Conservation (phyloP, 2,797 vertebrate genomes). For the Tinamus major region DNA sequence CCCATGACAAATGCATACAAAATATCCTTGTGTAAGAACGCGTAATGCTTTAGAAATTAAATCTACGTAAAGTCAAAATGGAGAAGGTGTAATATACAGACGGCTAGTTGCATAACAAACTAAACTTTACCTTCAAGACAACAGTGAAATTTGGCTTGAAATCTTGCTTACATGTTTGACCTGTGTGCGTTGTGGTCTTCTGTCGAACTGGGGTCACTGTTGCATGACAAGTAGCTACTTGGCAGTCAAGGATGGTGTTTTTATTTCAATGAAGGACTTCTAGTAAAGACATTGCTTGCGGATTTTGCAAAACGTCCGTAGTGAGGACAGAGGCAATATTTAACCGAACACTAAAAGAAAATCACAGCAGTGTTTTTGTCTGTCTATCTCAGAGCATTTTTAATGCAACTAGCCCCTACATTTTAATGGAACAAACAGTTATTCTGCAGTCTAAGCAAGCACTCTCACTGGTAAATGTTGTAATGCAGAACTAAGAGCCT, state of each 20-base stretch:
- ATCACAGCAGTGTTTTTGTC: slow-evolving; percentile 75
- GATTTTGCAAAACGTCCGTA: slow-evolving; percentile 45
- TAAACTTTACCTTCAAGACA: slow-evolving; percentile 79
- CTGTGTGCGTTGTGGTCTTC: slow-evolving; percentile 79
- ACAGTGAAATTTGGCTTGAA: slow-evolving; percentile 81
- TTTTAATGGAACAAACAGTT: slow-evolving; percentile 70
- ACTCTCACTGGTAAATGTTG: slow-evolving; percentile 69
- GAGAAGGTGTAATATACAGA: slow-evolving; percentile 83
- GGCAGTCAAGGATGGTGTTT: slow-evolving; percentile 78
- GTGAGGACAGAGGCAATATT: slow-evolving; percentile 77
- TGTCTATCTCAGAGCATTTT: slow-evolving; percentile 76
- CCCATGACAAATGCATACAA: slow-evolving; percentile 74
- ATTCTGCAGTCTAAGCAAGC: slow-evolving; percentile 78
- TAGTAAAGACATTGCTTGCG: slow-evolving; percentile 75
- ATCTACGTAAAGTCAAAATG: slow-evolving; percentile 86
- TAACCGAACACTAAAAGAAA: slow-evolving; percentile 72
- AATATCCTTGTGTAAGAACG: slow-evolving; percentile 64
- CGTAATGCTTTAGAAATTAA: slow-evolving; percentile 77
- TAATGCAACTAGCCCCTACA: slow-evolving; percentile 80
- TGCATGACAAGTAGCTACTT: slow-evolving; percentile 79
- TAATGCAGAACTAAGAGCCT: slow-evolving; percentile 78
- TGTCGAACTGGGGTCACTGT: slow-evolving; percentile 84
- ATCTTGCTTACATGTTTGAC: slow-evolving; percentile 79
- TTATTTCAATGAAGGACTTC: slow-evolving; percentile 79
- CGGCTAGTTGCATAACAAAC: slow-evolving; percentile 84